A percentile compares a stretch with the other conserved stretches of the same genome.
Conservation (phyloP, 23 tunicate species). For the Styela plicata region DNA sequence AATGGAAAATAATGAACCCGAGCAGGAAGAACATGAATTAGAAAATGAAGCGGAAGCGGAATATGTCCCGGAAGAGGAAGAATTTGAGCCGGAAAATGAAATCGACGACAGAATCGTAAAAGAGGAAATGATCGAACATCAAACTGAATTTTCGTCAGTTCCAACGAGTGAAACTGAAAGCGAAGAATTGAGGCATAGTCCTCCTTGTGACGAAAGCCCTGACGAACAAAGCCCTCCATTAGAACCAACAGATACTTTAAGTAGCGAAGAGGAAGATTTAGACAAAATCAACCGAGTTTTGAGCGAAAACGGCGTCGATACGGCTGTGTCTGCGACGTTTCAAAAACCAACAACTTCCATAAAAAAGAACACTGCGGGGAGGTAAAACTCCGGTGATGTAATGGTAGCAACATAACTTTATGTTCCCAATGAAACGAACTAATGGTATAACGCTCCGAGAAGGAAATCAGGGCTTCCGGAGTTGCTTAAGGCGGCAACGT, state of each 20-base stretch:
- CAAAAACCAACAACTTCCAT: conserved; percentile 3
- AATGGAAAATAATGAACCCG: not conserved
- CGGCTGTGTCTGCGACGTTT: not conserved
- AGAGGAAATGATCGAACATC: not conserved
- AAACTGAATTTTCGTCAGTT: not conserved
- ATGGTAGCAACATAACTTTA: too few species aligned
- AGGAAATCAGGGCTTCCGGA: not conserved
- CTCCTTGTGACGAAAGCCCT: not conserved
- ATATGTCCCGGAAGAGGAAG: not conserved
- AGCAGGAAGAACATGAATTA: not conserved
- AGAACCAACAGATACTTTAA: not conserved
- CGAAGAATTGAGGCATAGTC: not conserved
- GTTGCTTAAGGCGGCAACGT: too few species aligned
- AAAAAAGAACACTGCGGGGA: conserved; percentile 7
- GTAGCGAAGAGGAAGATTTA: not conserved
- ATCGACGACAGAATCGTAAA: not conserved
- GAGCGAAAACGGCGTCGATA: not conserved
- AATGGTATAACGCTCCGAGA: not conserved
- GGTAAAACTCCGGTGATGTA: not conserved
- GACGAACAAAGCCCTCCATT: not conserved
- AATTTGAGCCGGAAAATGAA: not conserved
- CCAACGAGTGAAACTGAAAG: not conserved
- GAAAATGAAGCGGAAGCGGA: conserved; percentile 4
- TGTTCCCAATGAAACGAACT: not conserved
- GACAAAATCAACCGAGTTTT: conserved; percentile 14